Conservation (phyloP, 2,888 invertebrate genomes). For the Noctua comes region DNA sequence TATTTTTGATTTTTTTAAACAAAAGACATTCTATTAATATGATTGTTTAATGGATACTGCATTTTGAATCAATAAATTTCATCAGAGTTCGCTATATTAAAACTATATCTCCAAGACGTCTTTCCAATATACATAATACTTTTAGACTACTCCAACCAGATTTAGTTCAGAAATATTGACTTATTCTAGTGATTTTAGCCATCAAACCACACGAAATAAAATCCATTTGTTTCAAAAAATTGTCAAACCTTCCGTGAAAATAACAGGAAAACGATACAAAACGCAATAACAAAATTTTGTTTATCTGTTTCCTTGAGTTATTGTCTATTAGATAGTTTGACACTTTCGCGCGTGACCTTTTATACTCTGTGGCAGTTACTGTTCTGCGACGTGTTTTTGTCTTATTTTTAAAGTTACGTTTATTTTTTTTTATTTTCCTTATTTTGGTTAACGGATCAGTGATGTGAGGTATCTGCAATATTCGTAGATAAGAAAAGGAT, state of each 20-base stretch:
- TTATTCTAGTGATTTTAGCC: not conserved
- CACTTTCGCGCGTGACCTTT: conserved; percentile 62
- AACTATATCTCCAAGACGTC: not conserved
- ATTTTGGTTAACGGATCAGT: not conserved
- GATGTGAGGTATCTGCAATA: not conserved
- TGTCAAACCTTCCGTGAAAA: conserved; percentile 31
- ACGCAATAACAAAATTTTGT: conserved; percentile 56
- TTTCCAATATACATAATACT: not conserved
- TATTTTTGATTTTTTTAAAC: not conserved
- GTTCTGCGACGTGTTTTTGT: conserved; percentile 38
- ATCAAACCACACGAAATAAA: not conserved
- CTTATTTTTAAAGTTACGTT: not conserved
- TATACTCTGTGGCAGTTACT: conserved; percentile 54
- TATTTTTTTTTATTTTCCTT: conserved; percentile 17
- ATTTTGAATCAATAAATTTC: not conserved
- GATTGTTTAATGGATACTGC: not conserved
- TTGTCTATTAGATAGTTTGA: conserved; percentile 66
- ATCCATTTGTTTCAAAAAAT: not conserved
- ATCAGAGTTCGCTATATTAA: not conserved
- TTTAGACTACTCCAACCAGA: not conserved
- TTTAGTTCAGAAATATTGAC: not conserved
- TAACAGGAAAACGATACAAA: conserved; percentile 58
- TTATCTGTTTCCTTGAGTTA: conserved; percentile 62
- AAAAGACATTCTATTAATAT: not conserved
- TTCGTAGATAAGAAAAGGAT: not conserved